Conservation (phyloP, 2,113 vertebrate genomes). For the Rattus norvegicus region DNA sequence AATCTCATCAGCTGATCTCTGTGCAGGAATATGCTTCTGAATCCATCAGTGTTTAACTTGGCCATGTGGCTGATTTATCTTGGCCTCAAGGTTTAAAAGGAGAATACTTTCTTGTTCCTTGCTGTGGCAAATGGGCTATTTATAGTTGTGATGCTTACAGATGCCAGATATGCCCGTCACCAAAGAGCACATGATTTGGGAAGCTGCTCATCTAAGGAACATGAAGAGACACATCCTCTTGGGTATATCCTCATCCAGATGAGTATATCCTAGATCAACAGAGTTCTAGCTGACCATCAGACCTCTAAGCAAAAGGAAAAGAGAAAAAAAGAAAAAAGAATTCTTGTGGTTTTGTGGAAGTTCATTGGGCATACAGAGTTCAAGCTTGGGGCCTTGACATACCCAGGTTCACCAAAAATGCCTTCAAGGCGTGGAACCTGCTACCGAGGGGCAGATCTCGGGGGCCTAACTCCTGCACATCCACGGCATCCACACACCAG, state of each 20-base stretch:
- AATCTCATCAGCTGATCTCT: background rate
- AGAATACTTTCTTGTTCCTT: background rate
- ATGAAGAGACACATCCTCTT: background rate
- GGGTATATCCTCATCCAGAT: background rate
- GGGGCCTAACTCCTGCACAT: rapidly evolving
- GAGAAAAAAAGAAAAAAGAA: background rate
- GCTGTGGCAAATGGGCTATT: background rate
- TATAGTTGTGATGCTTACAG: background rate
- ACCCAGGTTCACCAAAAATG: conserved; percentile 23
- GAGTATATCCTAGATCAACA: background rate
- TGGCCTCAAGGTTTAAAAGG: background rate
- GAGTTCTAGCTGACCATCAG: background rate
- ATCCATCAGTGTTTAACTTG: background rate
- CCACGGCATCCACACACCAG: background rate
- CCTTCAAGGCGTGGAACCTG: background rate
- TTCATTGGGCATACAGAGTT: background rate
- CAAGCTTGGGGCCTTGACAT: background rate
- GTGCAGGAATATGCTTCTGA: background rate
- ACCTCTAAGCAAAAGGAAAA: background rate
- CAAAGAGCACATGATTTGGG: background rate
- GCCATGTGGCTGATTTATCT: background rate
- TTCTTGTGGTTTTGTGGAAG: background rate
- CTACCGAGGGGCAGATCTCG: background rate
- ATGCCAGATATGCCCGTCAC: background rate
- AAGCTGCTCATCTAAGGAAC: background rate